Conservation (phyloP, 2,888 invertebrate genomes). For the Lydus trimaculatus region DNA sequence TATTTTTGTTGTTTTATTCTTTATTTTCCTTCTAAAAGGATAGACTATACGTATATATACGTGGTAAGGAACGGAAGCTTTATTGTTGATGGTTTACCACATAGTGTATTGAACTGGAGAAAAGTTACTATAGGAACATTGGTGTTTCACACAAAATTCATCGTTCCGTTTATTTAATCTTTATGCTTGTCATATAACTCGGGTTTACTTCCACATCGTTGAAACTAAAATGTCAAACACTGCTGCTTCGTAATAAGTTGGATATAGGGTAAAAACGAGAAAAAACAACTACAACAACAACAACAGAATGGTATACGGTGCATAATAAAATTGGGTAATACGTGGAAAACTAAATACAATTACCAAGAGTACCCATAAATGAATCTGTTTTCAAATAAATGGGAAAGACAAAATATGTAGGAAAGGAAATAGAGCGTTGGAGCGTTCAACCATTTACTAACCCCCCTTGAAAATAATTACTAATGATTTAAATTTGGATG, state of each 20-base stretch:
- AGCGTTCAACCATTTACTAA: not conserved
- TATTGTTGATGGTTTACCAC: constrained; percentile 4
- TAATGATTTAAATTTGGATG: not conserved
- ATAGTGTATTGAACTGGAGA: constrained; percentile 12
- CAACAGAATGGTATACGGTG: constrained; percentile 21
- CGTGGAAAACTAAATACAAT: constrained; percentile 24
- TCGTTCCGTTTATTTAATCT: constrained; percentile 35
- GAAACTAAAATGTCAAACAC: constrained; percentile 26
- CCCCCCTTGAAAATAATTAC: not conserved
- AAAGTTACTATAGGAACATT: constrained; percentile 14
- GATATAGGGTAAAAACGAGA: too few relatives aligned
- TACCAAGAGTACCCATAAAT: not conserved
- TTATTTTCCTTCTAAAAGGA: not conserved
- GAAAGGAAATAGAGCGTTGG: too few relatives aligned
- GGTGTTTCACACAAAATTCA: constrained; percentile 22
- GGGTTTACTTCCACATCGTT: constrained; percentile 26
- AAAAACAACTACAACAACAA: constrained; percentile 12
- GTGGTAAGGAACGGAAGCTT: constrained; percentile 2
- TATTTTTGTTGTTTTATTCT: not conserved
- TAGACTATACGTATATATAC: not conserved
- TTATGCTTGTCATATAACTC: constrained; percentile 34
- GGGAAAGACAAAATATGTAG: not conserved
- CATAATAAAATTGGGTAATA: constrained; percentile 27
- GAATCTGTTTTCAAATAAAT: not conserved
- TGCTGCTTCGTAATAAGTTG: constrained; percentile 12